Conservation (phyloP, 2,888 invertebrate species). For the Cryptus viduatorius region DNA sequence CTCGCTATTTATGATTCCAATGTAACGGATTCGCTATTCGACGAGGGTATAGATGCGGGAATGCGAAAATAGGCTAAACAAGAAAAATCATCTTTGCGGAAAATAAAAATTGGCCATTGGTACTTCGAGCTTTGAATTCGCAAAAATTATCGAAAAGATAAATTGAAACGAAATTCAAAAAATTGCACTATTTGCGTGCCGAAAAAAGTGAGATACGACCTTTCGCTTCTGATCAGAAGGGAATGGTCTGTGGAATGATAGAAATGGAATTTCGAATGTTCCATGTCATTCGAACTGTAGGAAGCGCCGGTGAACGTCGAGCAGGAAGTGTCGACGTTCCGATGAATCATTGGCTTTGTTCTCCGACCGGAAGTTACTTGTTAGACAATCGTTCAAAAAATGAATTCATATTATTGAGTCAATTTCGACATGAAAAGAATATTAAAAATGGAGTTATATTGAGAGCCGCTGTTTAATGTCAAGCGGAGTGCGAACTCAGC, state of each 20-base stretch:
- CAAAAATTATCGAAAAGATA: not conserved
- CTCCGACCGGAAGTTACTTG: not conserved
- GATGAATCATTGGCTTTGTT: not conserved
- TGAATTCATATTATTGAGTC: no score
- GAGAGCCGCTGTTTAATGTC: no score
- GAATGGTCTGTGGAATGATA: no score
- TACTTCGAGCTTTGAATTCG: not conserved
- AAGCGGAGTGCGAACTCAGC: no score
- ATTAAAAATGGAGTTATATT: no score
- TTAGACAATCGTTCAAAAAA: not conserved
- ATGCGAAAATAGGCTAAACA: conserved; percentile 19
- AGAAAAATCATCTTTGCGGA: not conserved
- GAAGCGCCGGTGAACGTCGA: no score
- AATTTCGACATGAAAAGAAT: no score
- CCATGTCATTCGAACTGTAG: no score
- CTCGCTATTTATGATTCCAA: conserved; percentile 51
- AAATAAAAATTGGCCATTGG: not conserved
- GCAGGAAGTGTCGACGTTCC: not conserved
- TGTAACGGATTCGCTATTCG: not conserved
- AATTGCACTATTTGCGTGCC: no score
- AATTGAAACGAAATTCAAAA: not conserved
- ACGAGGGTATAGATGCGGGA: not conserved
- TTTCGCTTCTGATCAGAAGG: no score
- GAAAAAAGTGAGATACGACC: no score
- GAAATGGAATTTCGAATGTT: no score